Base-by-base conservation (phyloP, 2,113 vertebrate species). In the Paraplagusia blochii region DNA sequence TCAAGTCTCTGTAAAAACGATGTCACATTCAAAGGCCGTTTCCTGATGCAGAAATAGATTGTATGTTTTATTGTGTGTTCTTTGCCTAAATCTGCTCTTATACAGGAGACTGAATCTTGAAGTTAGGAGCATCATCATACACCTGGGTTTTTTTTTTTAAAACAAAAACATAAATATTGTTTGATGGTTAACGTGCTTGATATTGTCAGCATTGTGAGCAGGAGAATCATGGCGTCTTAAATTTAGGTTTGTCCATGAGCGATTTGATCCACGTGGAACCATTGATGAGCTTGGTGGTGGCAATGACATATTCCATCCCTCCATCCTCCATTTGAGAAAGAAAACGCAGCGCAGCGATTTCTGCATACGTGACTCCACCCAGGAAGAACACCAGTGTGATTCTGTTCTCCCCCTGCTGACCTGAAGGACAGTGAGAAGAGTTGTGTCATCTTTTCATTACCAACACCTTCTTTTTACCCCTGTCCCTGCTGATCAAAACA, bases 311-410 rank as follows among this genome's bases (percentile, higher is more conserved):
- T 46, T 99, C 97, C 7, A 94, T 98, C 48, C 95, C 95, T 9
- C 95, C 92, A 12, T 99, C 97, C 74, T 99, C 97, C 92, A 97
- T 91, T 42, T 99, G 96, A 17, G 96, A 98, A 42, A 99, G 92
- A 43, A 99, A 99, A 0, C 96, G 89, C 34, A 99, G 90, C 0
- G 97, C 96, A 0, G 96, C 95, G 9, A 99, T 95, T 69, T 99
- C 97, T 0, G 97, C 97, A 0, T 95, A 98, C 0, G 97, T 95
- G 14, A 99, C 94, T 0, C 97, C 97, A 0, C 97, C 97, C 0
- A 99, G 92, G 83, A 99, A 99, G 85, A 99, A 98, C 19, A 99
- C 88, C 76, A 99, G 87, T 0, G 95, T 98, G 2, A 96, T 94
- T 63, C 95, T 84, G 82, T 95, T 99, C 86, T 98, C 97, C 58